phyloP scores from a whole-genome alignment of 2,888 invertebrate genomes.

The Spilosoma lubricipeda region DNA sequence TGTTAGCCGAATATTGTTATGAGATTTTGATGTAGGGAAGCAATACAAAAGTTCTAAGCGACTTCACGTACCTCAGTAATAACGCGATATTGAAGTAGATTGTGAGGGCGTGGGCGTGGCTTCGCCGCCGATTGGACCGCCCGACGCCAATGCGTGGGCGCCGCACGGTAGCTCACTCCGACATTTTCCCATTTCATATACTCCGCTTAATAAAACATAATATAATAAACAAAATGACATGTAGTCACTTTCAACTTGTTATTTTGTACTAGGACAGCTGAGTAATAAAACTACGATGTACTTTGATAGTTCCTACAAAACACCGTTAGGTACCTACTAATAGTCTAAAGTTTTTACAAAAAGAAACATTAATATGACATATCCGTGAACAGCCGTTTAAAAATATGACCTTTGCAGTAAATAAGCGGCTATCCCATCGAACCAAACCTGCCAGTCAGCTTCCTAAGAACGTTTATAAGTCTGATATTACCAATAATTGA shows the following conservation, averaged over 20 bases:
- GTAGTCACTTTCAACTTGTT: conserved; percentile 9
- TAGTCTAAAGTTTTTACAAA: conserved; percentile 8
- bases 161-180: conserved; percentile 73
- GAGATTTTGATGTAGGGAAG: conserved; percentile 18
- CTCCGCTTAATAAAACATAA: conserved; percentile 44
- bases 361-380: conserved; percentile 36
- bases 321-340: not conserved
- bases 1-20: conserved; percentile 2
- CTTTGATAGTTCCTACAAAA: not conserved
- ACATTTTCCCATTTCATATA: conserved; percentile 51
- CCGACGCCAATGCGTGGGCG: conserved; percentile 83
- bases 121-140: conserved; percentile 75
- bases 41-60: conserved; percentile 23
- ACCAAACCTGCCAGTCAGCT: conserved; percentile 74
- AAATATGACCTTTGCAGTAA: conserved; percentile 65
- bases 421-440: conserved; percentile 58
- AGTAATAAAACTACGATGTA: not conserved
- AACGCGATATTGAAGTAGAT: conserved; percentile 47
- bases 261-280: not conserved
- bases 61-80: conserved; percentile 31
- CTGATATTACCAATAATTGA: conserved; percentile 85
- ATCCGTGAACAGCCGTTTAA: conserved; percentile 45
- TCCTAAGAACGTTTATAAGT: conserved; percentile 82
- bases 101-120: conserved; percentile 73
- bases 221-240: conserved; percentile 29